Evolutionary conservation across 2,888 invertebrate species (phyloP), one percentile per base, ranked within the genome.

Genomic region (Morpho deidamia): DNA sequence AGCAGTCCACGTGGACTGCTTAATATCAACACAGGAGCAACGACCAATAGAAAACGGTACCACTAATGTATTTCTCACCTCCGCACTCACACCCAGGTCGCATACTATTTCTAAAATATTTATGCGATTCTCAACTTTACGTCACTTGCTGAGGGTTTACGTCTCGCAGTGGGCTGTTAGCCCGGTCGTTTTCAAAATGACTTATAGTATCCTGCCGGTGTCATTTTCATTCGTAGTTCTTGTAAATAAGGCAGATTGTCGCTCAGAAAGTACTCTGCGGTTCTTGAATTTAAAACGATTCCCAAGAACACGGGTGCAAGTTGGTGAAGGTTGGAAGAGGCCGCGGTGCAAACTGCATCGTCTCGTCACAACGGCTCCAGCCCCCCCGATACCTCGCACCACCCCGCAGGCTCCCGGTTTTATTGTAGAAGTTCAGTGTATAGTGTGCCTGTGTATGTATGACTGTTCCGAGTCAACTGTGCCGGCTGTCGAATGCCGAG

Each of bases 51-150:
- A 83, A 86, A 87, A 87, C 87, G 85, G 85, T 78, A 88, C 85
- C 87, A 83, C 89, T 90, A 90, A 90, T 90, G 90, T 90, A 90
- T 90, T 90, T 90, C 90, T 90, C 90, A 90, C 89, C 90, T 90
- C 87, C 85, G 85, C 87, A 87, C 89, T 84, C 89, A 88, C 86
- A 87, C 86, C 81, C 81, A 80, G 73, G 75, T 73, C 74, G 66
- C 74, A 75, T 79, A 78, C 78, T 77, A 81, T 79, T 82, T 79
- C 72, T 76, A 66, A 60, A 78, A 74, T 71, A 76, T 74, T 73
- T 72, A 77, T 70, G 66, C 76, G 71, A 83, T 74, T 83, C 66
- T 83, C 73, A 77, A 78, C 87, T 81, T 77, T 85, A 67, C 47
- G 45, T 35, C 62, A 39, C 64, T 8, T 52, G 34, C 44, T 60